Evolutionary conservation across 2,888 invertebrate species (phyloP).

Genomic region (Hemithea aestivaria): DNA sequence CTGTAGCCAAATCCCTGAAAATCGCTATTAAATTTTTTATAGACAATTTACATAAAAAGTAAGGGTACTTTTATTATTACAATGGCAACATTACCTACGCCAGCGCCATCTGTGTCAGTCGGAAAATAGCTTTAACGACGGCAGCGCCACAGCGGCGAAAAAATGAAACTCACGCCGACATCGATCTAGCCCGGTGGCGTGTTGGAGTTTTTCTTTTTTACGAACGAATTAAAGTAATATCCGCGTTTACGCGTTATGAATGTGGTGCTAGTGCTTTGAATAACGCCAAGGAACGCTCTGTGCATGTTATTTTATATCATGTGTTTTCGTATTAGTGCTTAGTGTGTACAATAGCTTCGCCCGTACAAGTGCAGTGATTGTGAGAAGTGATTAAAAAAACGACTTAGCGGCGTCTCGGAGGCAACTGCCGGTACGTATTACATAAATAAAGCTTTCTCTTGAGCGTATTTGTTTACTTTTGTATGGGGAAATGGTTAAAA

Average conservation of each 20-base stretch:
- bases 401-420: slow-evolving; percentile 48
- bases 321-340: slow-evolving; percentile 68
- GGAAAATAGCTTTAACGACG: slow-evolving; percentile 27
- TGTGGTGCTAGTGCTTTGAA: slow-evolving; percentile 72
- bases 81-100: slow-evolving; percentile 33
- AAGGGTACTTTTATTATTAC: background rate
- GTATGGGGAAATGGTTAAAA: slow-evolving; percentile 33
- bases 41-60: too few relatives aligned
- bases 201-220: slow-evolving; percentile 54
- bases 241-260: slow-evolving; percentile 63
- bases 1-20: too few relatives aligned
- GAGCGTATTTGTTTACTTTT: slow-evolving; percentile 44
- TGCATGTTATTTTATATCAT: slow-evolving; percentile 63
- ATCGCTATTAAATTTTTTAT: too few relatives aligned
- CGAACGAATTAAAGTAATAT: slow-evolving; percentile 65
- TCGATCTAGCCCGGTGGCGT: slow-evolving; percentile 70
- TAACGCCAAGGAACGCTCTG: slow-evolving; percentile 51
- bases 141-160: slow-evolving; percentile 49
- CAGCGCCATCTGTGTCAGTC: slow-evolving; percentile 48
- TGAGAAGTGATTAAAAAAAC: slow-evolving; percentile 60
- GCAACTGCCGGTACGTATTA: slow-evolving; percentile 62
- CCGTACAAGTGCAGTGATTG: slow-evolving; percentile 50
- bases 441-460: slow-evolving; percentile 43
- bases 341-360: slow-evolving; percentile 63
- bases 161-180: slow-evolving; percentile 63